Evolutionary conservation across 2,797 vertebrate genomes (phyloP).

Genomic region (Anniella stebbinsi): DNA sequence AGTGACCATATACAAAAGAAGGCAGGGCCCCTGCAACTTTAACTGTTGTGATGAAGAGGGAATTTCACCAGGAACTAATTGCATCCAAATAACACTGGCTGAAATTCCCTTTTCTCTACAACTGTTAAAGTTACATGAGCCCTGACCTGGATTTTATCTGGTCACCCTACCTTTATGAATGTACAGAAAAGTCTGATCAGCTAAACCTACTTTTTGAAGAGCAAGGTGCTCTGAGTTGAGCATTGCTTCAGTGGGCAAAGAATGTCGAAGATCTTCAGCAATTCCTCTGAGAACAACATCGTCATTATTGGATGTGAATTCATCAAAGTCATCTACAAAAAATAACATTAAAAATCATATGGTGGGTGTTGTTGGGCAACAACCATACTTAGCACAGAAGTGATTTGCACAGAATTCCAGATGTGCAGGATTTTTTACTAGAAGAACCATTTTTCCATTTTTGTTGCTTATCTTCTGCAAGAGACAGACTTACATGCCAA

Average conservation of each 20-base stretch:
- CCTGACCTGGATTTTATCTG: no score
- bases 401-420: constrained; percentile 61
- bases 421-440: constrained; percentile 57
- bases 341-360: constrained; percentile 31
- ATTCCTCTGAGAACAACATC: constrained; percentile 83
- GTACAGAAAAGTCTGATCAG: constrained; percentile 37
- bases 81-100: no score
- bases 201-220: constrained; percentile 81
- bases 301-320: constrained; percentile 76
- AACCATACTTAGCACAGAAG: constrained; percentile 51
- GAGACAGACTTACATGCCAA: constrained; percentile 58
- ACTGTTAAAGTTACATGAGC: no score
- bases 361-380: constrained; percentile 41
- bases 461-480: constrained; percentile 56
- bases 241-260: constrained; percentile 85
- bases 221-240: constrained; percentile 83
- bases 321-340: constrained; percentile 80
- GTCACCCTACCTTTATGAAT: neutral
- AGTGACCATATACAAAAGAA: no score
- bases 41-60: no score
- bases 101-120: no score
- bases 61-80: no score
- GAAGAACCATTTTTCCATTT: constrained; percentile 53
- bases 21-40: no score
- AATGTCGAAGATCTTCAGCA: constrained; percentile 85